Evolutionary conservation across 2,797 vertebrate genomes (phyloP), one percentile per base, ranked within the genome.

Genomic region (Poecilia picta): DNA sequence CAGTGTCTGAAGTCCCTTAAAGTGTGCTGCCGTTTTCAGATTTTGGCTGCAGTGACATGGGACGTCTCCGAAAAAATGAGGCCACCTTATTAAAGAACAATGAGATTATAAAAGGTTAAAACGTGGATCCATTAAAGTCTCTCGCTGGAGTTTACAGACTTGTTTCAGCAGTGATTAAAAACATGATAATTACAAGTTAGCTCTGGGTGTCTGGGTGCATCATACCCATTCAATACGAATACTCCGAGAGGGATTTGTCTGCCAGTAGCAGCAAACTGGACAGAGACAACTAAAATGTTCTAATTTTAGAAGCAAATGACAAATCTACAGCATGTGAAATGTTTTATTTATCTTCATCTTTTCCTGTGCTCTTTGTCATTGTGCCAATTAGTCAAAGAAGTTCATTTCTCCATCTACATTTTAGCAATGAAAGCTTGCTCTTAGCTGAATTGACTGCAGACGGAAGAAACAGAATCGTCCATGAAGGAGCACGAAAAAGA

Each of bases 151-250:
- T 84, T 78, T 71, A 68, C 73, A 76, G 70, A 70, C 43, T 51
- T 79, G 57, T 77, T 83, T 0, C 51, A 33, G 55, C 49, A 71
- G 76, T 88, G 78, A 83, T 88, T 91, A 83, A 86, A 53, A 89
- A 62, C 49, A 73, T 64, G 57, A 68, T 53, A 75, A 78, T 73
- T 64, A 84, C 57, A 77, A 51, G 45, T 77, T 86, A 72, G 76
- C 75, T 73, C 31, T 45, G 76, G 66, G 13, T 43, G 68, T 71
- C 25, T 71, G 41, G 12, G 11, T 75, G 36, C 55, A 57, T 78
- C 77, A 45, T 10, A 45, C 5, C 66, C 15, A 70, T 70, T 45
- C 4, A 28, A 73, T 39, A 80, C 11, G 33, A 79, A 62, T 53
- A 41, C 59, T 79, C 77, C 49, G 49, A 72, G 59, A 83, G 70